Base-by-base conservation (phyloP, 2,113 vertebrate genomes). In the Prionailurus bengalensis region DNA sequence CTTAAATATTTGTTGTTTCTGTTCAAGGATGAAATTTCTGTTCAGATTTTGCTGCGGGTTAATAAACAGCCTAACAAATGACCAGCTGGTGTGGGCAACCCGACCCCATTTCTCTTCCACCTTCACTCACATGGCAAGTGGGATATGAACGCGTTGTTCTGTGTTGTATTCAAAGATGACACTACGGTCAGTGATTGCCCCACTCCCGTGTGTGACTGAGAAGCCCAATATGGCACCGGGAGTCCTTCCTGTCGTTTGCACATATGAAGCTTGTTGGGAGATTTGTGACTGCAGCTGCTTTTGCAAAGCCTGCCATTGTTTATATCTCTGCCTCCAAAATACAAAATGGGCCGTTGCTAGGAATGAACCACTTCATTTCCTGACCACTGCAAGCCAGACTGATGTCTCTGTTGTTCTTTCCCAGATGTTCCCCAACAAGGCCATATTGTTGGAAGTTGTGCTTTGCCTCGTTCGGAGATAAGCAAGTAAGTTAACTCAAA, bases 291-390 rank as follows among this genome's bases (percentile, higher is more conserved):
- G 78, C 98, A 98, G 98, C 97, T 98, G 97, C 94, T 97, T 97
- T 92, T 95, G 93, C 94, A 97, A 89, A 94, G 94, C 66, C 84
- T 92, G 87, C 88, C 93, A 88, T 98, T 98, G 98, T 98, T 98
- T 98, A 98, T 97, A 91, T 98, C 96, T 97, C 94, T 78, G 84
- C 96, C 97, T 97, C 98, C 97, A 97, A 98, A 97, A 94, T 93
- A 98, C 94, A 97, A 93, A 97, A 97, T 93, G 97, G 86, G 82
- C 86, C 39, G 82, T 97, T 87, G 89, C 96, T 97, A 92, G 95
- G 97, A 51, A 39, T 76, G 97, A 51, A 0, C 76, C 98, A 65
- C 94, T 98, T 95, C 96, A 97, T 94, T 97, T 97, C 94, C 96
- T 97, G 91, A 95, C 74, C 48, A 36, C 78, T 91, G 92, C 91